Evolutionary conservation across 2,888 invertebrate species (phyloP), one percentile per base, ranked within the genome.

Genomic region (Caenorhabditis plicata): DNA sequence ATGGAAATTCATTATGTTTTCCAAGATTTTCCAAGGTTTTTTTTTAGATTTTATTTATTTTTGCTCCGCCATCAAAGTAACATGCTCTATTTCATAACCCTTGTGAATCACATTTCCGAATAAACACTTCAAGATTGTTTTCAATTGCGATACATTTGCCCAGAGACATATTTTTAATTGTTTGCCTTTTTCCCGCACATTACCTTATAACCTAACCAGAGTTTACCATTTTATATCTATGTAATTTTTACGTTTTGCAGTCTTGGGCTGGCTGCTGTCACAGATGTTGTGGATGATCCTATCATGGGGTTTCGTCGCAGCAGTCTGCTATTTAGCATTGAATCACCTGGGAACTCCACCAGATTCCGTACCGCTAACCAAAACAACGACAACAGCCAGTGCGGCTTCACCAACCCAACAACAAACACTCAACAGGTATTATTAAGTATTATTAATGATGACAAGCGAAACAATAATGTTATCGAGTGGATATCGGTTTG

Each of bases 291-390:
- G 74, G 71, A 58, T 74, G 51, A 61, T 77, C 49, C 60, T 75
- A 13, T 73, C 77, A 5, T 78, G 78, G 78, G 65, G 73, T 42
- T 57, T 74, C 31, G 72, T 78, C 42, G 77, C 70, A 36, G 63
- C 68, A 11, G 42, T 75, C 45, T 74, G 77, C 66, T 78, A 77
- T 51, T 71, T 73, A 56, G 71, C 76, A 42, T 68, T 77, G 17
- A 69, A 68, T 53, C 67, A 69, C 53, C 65, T 74, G 49, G 69
- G 74, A 26, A 49, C 54, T 35, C 46, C 55, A 48, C 33, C 41
- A 31, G 51, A 50, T 31, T 19, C 48, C 27, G 38, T 46, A 26
- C 50, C 35, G 20, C 35, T 35, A 20, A 17, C 20, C 35, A 35
- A 35, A 35, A 35, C 35, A 20, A 4, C 35, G 19, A 20, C 17